A percentile compares a stretch with the other conserved stretches of the same genome.
phyloP scores from a whole-genome alignment of 2,888 invertebrate species.

The Nasonovia ribisnigri region DNA sequence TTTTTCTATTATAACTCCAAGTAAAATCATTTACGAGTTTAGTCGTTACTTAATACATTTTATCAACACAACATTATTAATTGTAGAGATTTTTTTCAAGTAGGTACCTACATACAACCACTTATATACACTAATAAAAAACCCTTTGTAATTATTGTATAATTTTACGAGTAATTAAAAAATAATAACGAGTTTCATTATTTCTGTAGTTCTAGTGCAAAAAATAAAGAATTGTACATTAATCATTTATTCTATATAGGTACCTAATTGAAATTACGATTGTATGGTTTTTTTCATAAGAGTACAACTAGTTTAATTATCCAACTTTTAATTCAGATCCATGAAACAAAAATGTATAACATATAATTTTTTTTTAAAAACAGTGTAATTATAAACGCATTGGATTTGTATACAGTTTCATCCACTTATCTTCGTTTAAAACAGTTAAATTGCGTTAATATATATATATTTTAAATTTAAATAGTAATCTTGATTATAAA shows the following conservation, averaged over 20 bases:
- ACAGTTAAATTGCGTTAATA: not conserved
- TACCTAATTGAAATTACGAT: not conserved
- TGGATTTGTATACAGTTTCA: not conserved
- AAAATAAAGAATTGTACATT: not conserved
- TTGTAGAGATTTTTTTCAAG: not conserved
- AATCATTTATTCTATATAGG: not conserved
- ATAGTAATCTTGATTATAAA: not conserved
- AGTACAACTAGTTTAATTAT: not conserved
- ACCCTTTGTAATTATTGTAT: not conserved
- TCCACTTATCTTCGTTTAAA: not conserved
- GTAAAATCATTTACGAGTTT: not conserved
- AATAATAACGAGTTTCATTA: not conserved
- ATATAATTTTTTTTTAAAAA: not conserved
- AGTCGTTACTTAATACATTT: not conserved
- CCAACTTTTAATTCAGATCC: not conserved
- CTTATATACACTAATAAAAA: not conserved
- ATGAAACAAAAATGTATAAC: not conserved
- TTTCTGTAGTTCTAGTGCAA: not conserved
- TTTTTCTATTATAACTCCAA: not conserved
- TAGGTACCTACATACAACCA: not conserved
- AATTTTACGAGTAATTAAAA: not conserved
- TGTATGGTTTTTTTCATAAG: not conserved
- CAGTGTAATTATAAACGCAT: not conserved
- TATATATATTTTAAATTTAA: not conserved
- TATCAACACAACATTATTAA: not conserved